A percentile compares a stretch with the other conserved stretches of the same genome.
phyloP scores from a whole-genome alignment of 2,113 vertebrate genomes.

The Gavialis gangeticus region DNA sequence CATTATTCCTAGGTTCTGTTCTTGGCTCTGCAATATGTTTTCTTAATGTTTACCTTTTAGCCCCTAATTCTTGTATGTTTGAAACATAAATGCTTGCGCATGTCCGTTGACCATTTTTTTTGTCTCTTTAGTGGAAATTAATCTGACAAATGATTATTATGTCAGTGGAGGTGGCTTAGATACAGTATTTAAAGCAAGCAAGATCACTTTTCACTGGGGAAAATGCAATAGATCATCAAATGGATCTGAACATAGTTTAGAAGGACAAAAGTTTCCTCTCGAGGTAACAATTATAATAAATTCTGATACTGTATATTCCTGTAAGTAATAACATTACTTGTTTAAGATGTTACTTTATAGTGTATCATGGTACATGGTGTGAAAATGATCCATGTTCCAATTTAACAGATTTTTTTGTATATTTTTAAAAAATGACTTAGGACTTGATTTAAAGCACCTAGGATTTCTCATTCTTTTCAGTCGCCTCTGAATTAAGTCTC shows the following conservation, averaged over 20 bases:
- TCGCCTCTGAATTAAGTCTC: not conserved
- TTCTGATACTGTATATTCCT: not conserved
- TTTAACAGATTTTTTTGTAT: not conserved
- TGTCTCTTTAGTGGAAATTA: slow-evolving; percentile 88
- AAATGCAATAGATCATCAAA: slow-evolving; percentile 93
- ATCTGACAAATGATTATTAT: slow-evolving; percentile 90
- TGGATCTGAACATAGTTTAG: slow-evolving; percentile 94
- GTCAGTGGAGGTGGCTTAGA: slow-evolving; percentile 90
- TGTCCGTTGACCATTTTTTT: not conserved
- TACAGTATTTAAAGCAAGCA: slow-evolving; percentile 90
- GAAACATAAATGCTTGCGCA: not conserved
- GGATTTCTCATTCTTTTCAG: not conserved
- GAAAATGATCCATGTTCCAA: not conserved
- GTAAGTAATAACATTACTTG: not conserved
- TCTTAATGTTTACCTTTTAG: not conserved
- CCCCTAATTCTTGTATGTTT: not conserved
- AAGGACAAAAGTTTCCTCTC: slow-evolving; percentile 92
- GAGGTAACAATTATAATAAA: slow-evolving; percentile 83
- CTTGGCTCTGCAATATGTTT: no score
- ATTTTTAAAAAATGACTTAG: not conserved
- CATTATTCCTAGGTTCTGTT: not conserved
- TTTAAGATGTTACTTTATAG: not conserved
- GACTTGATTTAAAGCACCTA: not conserved
- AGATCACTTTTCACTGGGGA: slow-evolving; percentile 96
- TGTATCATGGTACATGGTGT: not conserved